phyloP scores from a whole-genome alignment of 2,888 invertebrate genomes.

The Chirona hameri region DNA sequence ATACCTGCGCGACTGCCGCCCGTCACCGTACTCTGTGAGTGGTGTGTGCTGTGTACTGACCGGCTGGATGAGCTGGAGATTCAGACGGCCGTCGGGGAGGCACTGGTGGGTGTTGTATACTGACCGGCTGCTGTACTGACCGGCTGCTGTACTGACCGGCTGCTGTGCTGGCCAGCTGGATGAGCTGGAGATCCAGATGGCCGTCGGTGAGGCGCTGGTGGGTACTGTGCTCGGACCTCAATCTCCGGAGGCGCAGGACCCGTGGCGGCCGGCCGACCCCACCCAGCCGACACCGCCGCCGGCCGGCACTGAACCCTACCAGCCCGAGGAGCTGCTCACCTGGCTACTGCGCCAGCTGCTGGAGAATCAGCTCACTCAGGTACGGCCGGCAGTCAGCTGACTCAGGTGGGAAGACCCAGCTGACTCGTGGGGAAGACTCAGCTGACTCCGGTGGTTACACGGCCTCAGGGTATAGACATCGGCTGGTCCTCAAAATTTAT shows the following conservation, averaged over 20 bases:
- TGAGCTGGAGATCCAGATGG: slow-evolving; percentile 84
- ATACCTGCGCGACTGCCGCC: too few relatives aligned
- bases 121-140: too few relatives aligned
- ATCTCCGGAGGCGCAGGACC: slow-evolving; percentile 67
- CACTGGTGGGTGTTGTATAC: slow-evolving; percentile 76
- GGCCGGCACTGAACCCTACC: background rate
- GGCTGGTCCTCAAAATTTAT: too few relatives aligned
- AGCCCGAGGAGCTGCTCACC: slow-evolving; percentile 50
- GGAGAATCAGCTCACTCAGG: slow-evolving; percentile 53
- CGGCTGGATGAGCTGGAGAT: slow-evolving; percentile 85
- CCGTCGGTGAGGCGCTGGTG: slow-evolving; percentile 80
- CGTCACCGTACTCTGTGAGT: too few relatives aligned
- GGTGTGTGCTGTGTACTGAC: too few relatives aligned
- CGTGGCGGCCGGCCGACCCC: slow-evolving; percentile 56
- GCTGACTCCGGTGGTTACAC: too few relatives aligned
- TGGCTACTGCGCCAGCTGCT: slow-evolving; percentile 69
- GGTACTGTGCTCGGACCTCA: slow-evolving; percentile 73
- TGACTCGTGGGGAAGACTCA: too few relatives aligned
- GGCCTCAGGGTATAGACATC: too few relatives aligned
- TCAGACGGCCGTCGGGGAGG: slow-evolving; percentile 82
- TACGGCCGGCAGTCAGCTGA: slow-evolving; percentile 39
- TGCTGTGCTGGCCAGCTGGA: slow-evolving; percentile 59
- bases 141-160: too few relatives aligned
- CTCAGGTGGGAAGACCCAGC: too few relatives aligned
- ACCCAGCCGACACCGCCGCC: background rate